phyloP scores from a whole-genome alignment of 2,113 vertebrate species.

The Galbula dea region DNA sequence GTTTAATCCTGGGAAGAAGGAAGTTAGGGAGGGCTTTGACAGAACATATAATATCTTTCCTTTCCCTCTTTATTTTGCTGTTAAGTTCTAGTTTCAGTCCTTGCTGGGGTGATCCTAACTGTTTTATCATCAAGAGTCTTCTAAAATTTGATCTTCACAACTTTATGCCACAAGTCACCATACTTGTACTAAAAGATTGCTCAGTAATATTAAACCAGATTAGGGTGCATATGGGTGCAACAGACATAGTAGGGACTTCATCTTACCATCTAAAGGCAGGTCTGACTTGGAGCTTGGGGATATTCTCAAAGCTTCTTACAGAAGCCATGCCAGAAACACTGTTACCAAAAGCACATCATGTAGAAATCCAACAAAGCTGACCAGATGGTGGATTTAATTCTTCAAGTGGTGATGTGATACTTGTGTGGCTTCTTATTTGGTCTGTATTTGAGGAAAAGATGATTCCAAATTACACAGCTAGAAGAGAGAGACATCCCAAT shows the following conservation, averaged over 20 bases:
- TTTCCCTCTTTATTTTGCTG: background rate
- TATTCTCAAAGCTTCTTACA: background rate
- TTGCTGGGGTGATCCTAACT: background rate
- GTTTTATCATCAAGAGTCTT: background rate
- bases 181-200: background rate
- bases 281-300: background rate
- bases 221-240: background rate
- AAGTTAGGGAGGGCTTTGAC: background rate
- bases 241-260: background rate
- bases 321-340: background rate
- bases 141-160: background rate
- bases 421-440: background rate
- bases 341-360: background rate
- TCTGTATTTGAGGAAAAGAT: background rate
- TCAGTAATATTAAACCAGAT: background rate
- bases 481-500: background rate
- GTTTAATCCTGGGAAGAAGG: background rate
- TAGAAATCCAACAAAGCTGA: background rate
- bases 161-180: background rate
- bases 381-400: background rate
- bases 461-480: background rate
- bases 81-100: background rate
- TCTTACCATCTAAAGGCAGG: background rate
- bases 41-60: background rate
- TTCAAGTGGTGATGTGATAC: background rate